phyloP scores from a whole-genome alignment of 2,888 invertebrate genomes.

The Galerucella calmariensis region DNA sequence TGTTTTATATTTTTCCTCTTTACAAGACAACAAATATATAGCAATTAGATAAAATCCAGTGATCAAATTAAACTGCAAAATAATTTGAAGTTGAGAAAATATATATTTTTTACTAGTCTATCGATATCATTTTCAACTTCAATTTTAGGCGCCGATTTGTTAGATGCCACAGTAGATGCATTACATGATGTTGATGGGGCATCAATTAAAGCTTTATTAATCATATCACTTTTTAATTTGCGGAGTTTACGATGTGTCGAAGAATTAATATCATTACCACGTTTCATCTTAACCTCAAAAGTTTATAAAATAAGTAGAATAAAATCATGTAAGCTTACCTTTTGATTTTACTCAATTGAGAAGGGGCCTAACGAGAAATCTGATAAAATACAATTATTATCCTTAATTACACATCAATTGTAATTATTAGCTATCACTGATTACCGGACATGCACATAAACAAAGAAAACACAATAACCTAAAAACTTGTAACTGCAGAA shows the following conservation, averaged over 20 bases:
- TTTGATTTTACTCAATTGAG: not conserved
- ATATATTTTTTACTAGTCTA: too few relatives aligned
- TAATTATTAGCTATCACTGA: not conserved
- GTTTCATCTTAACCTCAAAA: constrained; percentile 1
- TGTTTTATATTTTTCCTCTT: too few relatives aligned
- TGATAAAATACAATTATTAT: not conserved
- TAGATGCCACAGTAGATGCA: not conserved
- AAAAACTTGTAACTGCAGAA: too few relatives aligned
- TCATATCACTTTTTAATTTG: not conserved
- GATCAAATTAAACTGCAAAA: too few relatives aligned
- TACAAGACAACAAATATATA: too few relatives aligned
- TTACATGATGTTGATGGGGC: not conserved
- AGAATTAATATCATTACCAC: not conserved
- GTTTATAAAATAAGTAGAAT: not conserved
- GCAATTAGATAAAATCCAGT: too few relatives aligned
- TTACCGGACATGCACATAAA: not conserved
- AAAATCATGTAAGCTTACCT: not conserved
- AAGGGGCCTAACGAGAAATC: too few relatives aligned
- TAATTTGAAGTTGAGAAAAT: too few relatives aligned
- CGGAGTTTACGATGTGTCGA: not conserved
- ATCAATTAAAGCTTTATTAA: not conserved
- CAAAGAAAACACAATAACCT: too few relatives aligned
- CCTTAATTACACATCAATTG: not conserved
- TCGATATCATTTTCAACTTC: not conserved
- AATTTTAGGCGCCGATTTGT: not conserved